These are phyloP conservation scores for Salminus brasiliensis DNA, from an alignment of 2,113 vertebrate genomes.

Conservation along the genomic window DNA sequence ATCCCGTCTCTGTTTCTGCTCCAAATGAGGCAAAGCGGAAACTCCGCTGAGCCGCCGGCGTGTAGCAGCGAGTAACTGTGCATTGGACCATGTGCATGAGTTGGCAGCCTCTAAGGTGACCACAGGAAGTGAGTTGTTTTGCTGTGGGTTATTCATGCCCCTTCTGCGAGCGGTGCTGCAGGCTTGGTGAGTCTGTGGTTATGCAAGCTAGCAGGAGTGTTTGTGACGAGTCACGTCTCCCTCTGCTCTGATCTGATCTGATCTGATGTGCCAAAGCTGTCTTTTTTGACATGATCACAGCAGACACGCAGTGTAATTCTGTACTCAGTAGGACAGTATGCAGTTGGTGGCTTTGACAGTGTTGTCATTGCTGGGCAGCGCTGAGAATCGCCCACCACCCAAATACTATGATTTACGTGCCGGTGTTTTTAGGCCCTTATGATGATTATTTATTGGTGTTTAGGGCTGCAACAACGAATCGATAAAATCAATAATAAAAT, in stretches of 20 bases:
- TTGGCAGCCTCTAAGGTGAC: neutral
- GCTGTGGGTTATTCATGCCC: constrained; percentile 4
- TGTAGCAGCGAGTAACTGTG: neutral
- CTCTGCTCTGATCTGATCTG: neutral
- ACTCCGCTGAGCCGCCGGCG: neutral
- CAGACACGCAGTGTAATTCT: no score
- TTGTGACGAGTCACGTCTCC: constrained; percentile 25
- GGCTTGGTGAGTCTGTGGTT: neutral
- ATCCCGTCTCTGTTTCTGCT: neutral
- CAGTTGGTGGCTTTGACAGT: no score
- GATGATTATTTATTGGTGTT: no score
- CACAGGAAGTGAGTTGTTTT: constrained; percentile 35
- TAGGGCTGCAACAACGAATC: no score
- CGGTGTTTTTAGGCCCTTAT: no score
- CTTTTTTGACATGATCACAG: neutral
- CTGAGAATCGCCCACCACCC: no score
- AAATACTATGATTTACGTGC: no score
- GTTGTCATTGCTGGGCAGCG: no score
- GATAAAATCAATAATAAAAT: no score
- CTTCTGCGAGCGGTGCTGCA: neutral
- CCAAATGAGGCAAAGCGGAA: neutral
- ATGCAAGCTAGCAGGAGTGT: neutral
- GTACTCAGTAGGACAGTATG: no score
- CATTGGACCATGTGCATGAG: neutral
- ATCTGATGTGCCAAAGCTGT: no score